Evolutionary conservation across 1,140 invertebrate species (phyloP), one percentile per base, ranked within the genome.

Genomic region (Scaptomyza hsui): DNA sequence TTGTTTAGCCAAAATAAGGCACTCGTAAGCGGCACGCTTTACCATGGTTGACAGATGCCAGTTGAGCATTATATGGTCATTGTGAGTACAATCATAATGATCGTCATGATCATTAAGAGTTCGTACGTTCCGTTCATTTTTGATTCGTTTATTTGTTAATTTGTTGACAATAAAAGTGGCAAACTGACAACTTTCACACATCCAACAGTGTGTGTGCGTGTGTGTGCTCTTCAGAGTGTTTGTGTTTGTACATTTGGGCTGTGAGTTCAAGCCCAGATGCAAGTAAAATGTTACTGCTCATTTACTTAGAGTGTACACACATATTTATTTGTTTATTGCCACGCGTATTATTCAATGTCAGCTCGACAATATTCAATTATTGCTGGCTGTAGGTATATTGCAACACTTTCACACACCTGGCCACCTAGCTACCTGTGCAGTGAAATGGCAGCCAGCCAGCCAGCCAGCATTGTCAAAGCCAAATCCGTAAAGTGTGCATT

Each of bases 401-500:
- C 82, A 86, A 88, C 82, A 86, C 81, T 86, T 86, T 86, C 81
- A 88, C 81, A 86, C 78, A 78, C 45, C 70, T 55, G 57, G 55
- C 24, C 6, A 26, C 24, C 24, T 26, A n/a, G n/a, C 49, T 49
- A 37, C 18, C 63, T 72, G 49, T 37, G 49, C 39, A 71, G 74
- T 72, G 77, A 81, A 86, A 88, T 86, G 77, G 77, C n/a, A n/a
- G n/a, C n/a, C n/a, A n/a, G n/a, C n/a, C n/a, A n/a, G n/a, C n/a
- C n/a, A n/a, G n/a, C 53, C 72, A 71, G 53, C 62, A 47, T 45
- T 56, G n/a, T 62, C 39, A 65, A 29, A 55, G 37, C 73, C 69
- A 82, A 86, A 88, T 86, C 82, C 82, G 82, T 88, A 81, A 88
- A 86, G 65, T 86, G 81, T 88, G 62, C 82, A 86, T 86, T 86